phyloP scores from a whole-genome alignment of 1,140 invertebrate genomes.

The Drosophila murphyi region DNA sequence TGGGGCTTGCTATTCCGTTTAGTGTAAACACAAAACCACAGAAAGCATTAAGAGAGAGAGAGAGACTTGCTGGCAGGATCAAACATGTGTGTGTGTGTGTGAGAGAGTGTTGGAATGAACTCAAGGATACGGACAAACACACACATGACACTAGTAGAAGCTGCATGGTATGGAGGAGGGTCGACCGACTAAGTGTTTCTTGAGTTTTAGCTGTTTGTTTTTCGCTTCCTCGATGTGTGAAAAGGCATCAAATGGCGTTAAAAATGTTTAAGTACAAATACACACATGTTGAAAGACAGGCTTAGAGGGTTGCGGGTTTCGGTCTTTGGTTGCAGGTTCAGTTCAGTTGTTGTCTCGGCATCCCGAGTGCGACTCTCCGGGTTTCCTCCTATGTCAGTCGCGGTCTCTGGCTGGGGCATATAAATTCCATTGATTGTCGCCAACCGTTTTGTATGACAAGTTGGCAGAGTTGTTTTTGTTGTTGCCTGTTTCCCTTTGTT shows the following conservation, averaged over 20 bases:
- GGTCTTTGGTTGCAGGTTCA: constrained; percentile 21
- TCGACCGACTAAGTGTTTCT: constrained; percentile 73
- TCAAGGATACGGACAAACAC: constrained; percentile 32
- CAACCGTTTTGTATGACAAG: constrained; percentile 76
- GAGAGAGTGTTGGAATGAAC: constrained; percentile 26
- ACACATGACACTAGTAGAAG: constrained; percentile 14
- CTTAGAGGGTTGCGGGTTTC: constrained; percentile 17
- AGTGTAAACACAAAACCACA: constrained; percentile 54
- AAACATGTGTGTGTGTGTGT: constrained; percentile 23
- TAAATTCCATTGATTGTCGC: constrained; percentile 83
- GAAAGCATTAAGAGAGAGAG: constrained; percentile 39
- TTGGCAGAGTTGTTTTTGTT: constrained; percentile 56
- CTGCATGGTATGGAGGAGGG: constrained; percentile 22
- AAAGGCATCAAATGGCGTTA: constrained; percentile 83
- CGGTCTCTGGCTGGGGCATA: constrained; percentile 25
- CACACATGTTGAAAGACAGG: constrained; percentile 17
- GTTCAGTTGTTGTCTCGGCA: constrained; percentile 19
- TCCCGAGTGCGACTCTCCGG: constrained; percentile 12
- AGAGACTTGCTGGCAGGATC: constrained; percentile 42
- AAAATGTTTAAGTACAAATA: constrained; percentile 76
- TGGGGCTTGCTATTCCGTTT: constrained; percentile 31
- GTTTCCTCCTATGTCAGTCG: neutral
- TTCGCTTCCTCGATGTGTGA: constrained; percentile 74
- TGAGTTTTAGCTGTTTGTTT: constrained; percentile 69
- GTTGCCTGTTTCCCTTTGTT: neutral